Evolutionary conservation across 2,888 invertebrate species (phyloP).

Genomic region (Parnassius glacialis): DNA sequence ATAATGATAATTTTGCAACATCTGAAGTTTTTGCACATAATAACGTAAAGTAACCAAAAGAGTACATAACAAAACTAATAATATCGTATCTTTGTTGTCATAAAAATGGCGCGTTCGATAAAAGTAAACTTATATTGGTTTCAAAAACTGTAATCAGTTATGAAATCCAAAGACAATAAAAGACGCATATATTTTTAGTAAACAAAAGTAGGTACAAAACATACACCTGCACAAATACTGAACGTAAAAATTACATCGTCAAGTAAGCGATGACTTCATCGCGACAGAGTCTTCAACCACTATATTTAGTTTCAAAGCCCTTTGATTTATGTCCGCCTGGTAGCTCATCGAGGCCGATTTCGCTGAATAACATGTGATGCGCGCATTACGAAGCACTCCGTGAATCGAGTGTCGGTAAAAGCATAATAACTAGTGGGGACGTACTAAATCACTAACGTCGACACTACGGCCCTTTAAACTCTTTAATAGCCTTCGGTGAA

Average conservation of each 20-base stretch:
- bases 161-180: too few relatives aligned
- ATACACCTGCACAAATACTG: neutral
- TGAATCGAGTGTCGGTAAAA: constrained; percentile 32
- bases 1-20: too few relatives aligned
- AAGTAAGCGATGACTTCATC: constrained; percentile 16
- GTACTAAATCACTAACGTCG: constrained; percentile 34
- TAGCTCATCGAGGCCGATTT: constrained; percentile 17
- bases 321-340: constrained; percentile 25
- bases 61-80: too few relatives aligned
- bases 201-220: neutral
- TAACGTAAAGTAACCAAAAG: too few relatives aligned
- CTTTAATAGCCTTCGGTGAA: constrained; percentile 43
- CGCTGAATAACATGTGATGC: constrained; percentile 21
- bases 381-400: constrained; percentile 32
- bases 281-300: neutral
- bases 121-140: too few relatives aligned
- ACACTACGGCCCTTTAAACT: constrained; percentile 38
- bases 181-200: too few relatives aligned
- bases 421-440: constrained; percentile 30
- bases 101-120: too few relatives aligned
- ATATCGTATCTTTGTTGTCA: too few relatives aligned
- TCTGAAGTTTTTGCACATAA: too few relatives aligned
- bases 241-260: too few relatives aligned
- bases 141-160: too few relatives aligned
- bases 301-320: constrained; percentile 32